Evolutionary conservation across 2,113 vertebrate species (phyloP).

Genomic region (Onychorhynchus coronatus): DNA sequence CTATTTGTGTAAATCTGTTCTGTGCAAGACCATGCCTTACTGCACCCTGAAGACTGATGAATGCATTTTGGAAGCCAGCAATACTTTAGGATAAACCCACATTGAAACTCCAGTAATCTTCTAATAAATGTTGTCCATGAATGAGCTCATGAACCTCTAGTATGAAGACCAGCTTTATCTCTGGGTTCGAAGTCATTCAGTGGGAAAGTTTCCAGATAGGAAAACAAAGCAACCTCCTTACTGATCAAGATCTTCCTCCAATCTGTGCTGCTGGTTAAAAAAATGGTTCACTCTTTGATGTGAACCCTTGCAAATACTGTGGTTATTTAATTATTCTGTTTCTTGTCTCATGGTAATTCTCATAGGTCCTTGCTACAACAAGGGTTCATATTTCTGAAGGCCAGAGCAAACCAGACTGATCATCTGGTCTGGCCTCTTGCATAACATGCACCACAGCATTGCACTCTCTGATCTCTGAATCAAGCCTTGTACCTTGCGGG

Average conservation of each 20-base stretch:
- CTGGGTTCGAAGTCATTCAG: neutral
- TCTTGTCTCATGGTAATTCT: constrained; percentile 26
- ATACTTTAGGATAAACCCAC: constrained; percentile 64
- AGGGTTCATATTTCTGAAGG: constrained; percentile 34
- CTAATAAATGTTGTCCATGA: constrained; percentile 17
- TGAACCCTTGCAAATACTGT: neutral
- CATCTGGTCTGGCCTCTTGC: constrained; percentile 31
- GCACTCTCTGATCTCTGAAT: constrained; percentile 1
- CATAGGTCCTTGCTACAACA: neutral
- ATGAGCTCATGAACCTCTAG: constrained; percentile 53
- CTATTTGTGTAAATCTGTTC: constrained; percentile 52
- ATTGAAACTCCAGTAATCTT: constrained; percentile 55
- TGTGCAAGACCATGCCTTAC: constrained; percentile 26
- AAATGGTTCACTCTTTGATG: neutral
- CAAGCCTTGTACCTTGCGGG: neutral
- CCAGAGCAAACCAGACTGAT: constrained; percentile 3
- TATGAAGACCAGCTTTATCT: constrained; percentile 58
- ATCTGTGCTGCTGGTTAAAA: neutral
- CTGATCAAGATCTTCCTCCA: neutral
- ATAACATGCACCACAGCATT: neutral
- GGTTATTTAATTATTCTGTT: constrained; percentile 18
- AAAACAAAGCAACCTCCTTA: constrained; percentile 33
- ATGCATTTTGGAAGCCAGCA: constrained; percentile 66
- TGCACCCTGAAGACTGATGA: constrained; percentile 63
- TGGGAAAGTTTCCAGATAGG: constrained; percentile 22